phyloP scores from a whole-genome alignment of 2,113 vertebrate genomes.

The Neopipo cinnamomea region DNA sequence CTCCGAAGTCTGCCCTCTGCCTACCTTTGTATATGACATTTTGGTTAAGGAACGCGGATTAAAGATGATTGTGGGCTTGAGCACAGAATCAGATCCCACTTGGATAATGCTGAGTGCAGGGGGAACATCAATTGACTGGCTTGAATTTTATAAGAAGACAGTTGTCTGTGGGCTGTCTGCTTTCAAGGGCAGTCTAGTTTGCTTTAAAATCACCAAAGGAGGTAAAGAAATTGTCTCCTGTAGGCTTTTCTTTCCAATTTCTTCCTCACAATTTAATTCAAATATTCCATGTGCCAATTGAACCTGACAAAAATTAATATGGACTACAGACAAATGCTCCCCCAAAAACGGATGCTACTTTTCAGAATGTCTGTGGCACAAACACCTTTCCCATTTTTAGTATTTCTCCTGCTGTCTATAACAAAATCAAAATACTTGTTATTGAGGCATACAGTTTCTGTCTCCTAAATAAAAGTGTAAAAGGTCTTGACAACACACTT shows the following conservation, averaged over 20 bases:
- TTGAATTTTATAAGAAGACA: neutral
- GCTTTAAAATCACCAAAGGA: neutral
- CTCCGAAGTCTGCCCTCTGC: neutral
- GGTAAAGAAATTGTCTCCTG: neutral
- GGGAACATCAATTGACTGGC: neutral
- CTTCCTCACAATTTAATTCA: constrained; percentile 34
- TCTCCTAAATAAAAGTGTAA: neutral
- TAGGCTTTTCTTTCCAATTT: constrained; percentile 10
- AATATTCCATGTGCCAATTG: neutral
- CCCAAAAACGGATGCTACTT: neutral
- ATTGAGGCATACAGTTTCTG: neutral
- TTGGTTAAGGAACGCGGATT: neutral
- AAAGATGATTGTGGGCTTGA: neutral
- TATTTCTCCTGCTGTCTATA: neutral
- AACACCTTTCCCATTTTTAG: neutral
- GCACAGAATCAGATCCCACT: neutral
- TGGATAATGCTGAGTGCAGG: neutral
- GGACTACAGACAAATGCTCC: neutral
- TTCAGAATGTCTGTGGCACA: neutral
- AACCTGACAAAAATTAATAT: neutral
- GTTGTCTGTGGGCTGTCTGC: neutral
- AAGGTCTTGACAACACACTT: neutral
- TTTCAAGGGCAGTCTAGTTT: neutral
- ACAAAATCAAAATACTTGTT: neutral
- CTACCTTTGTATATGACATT: neutral